Evolutionary conservation across 2,113 vertebrate species (phyloP).

Genomic region (Etheostoma cragini): DNA sequence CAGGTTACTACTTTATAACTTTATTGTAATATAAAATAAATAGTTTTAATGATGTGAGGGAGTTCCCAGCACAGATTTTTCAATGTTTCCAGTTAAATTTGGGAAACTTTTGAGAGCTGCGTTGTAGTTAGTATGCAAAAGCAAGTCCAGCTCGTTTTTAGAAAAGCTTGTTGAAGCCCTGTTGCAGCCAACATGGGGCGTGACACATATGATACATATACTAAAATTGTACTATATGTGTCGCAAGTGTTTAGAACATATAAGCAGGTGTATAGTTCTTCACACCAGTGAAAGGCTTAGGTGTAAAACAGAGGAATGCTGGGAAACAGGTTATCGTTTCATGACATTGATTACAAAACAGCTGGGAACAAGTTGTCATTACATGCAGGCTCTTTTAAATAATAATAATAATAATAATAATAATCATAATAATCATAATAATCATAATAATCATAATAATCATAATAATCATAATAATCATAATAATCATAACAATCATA

Average conservation of each 20-base stretch:
- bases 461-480: conserved; percentile 38
- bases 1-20: background rate
- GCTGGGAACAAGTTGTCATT: conserved; percentile 51
- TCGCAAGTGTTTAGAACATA: conserved; percentile 30
- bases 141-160: conserved; percentile 20
- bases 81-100: conserved; percentile 25
- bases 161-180: conserved; percentile 40
- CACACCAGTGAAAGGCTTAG: conserved; percentile 16
- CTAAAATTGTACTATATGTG: background rate
- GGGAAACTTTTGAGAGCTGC: conserved; percentile 26
- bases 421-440: conserved; percentile 27
- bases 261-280: conserved; percentile 16
- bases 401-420: conserved; percentile 51
- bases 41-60: conserved; percentile 7
- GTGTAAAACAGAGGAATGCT: conserved; percentile 43
- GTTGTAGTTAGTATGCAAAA: conserved; percentile 30
- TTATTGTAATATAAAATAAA: conserved; percentile 18
- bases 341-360: conserved; percentile 56
- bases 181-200: background rate
- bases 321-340: conserved; percentile 56
- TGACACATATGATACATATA: conserved; percentile 6
- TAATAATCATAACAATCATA: conserved; percentile 41
- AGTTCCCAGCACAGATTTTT: background rate
- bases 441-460: conserved; percentile 49
- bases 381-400: conserved; percentile 39